Base-by-base conservation (phyloP, 1,140 invertebrate species). In the Schlechtendalia chinensis region DNA sequence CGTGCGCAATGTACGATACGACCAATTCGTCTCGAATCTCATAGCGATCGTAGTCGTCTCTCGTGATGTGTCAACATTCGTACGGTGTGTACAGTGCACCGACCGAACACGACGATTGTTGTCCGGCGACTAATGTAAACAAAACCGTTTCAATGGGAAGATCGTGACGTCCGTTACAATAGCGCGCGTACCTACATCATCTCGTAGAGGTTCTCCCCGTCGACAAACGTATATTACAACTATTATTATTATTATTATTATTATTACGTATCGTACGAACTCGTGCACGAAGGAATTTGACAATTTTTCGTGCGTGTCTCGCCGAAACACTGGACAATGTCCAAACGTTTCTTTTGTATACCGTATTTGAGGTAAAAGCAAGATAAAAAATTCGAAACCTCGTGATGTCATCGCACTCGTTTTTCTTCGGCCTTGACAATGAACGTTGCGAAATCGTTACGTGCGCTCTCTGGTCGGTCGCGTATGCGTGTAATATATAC, bases 391-490 rank as follows among this genome's bases (percentile, higher is more conserved):
- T 24, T 12, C 14, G 29, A 24, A 17, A 71, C 10, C n/a, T 12
- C n/a, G 1, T 5, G 39, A 63, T 63, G 75, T 27, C 39, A 50
- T 47, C 39, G 75, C 22, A 54, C 58, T n/a, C 24, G 56, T 14
- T 61, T 77, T 77, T 77, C 74, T 77, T 59, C 56, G 75, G 2
- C 75, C 75, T 79, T 79, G 75, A 61, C 75, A 79, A 63, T 79
- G 75, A 63, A 79, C 12, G 22, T 79, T 63, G 58, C 75, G 16
- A 79, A 79, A 79, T 79, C 17, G 45, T 45, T 47, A 47, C n/a
- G 24, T 19, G 22, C 12, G 45, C 32, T 5, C n/a, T 65, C 39
- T 39, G n/a, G n/a, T 8, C 8, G 3, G 32, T 39, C 32, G 32
- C 8, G 32, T 8, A 8, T 8, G 32, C 32, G 32, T 39, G 8